Evolutionary conservation across 2,113 vertebrate genomes (phyloP), one percentile per base, ranked within the genome.

Genomic region (Mobula birostris): DNA sequence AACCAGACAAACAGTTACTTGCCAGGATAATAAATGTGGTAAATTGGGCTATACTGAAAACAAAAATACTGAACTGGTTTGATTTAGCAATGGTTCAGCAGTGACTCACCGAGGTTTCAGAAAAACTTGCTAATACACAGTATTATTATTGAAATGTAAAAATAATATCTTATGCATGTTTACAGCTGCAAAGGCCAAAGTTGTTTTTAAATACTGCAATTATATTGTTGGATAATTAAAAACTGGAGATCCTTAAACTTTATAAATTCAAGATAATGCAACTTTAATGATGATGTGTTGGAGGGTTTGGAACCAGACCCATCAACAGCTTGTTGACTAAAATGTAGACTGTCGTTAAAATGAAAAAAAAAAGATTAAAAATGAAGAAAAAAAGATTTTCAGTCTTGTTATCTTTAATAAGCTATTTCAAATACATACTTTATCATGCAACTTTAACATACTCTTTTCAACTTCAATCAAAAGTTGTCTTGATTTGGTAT

Each of bases 181-280:
- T 93, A 76, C 91, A 93, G 91, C 91, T 93, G 91, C 36, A 93
- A 74, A 93, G 36, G 91, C 91, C 91, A 93, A 93, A 93, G 36
- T 72, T 56, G 27, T 56, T 93, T 93, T 93, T 74, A 93, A 93
- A 24, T 74, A 70, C 11, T 21, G 27, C 9, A 40, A 29, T 48
- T 56, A 27, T 93, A 93, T 48, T 32, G 68, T 48, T 5, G 21
- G 58, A 88, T 74, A 40, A 40, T 74, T 74, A 29, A 93, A 90
- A 74, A 74, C 66, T 40, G 90, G 66, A 93, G 91, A 48, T 70
- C 48, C 19, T 93, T 92, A 72, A 48, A 24, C 17, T 90, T 66
- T 90, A 90, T 21, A 68, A 72, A 48, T 24, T 93, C 14, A 32
- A 63, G 66, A 14, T 68, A 36, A 90, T 40, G 90, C 68, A 40